Evolutionary conservation across 2,888 invertebrate genomes (phyloP).

Genomic region (Prenolepis imparis): DNA sequence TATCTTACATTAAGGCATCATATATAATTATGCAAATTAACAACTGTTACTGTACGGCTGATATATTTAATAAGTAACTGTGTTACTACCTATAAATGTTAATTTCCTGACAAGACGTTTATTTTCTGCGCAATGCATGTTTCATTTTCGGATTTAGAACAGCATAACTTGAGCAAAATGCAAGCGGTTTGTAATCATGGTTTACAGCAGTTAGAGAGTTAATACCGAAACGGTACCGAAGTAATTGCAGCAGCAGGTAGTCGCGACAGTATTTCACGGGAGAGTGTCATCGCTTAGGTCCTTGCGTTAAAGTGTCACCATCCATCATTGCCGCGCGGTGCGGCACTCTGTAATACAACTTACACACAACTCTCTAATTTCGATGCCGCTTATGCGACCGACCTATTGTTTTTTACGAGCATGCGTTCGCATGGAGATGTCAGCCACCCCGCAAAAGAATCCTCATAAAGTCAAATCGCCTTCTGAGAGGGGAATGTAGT

Average conservation of each 20-base stretch:
- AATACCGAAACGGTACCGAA: constrained; percentile 43
- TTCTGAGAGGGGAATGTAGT: neutral
- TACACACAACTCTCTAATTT: constrained; percentile 29
- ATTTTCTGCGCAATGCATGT: neutral
- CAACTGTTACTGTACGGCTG: neutral
- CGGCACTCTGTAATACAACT: constrained; percentile 40
- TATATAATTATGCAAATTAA: neutral
- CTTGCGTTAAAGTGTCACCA: constrained; percentile 38
- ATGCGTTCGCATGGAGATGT: constrained; percentile 7
- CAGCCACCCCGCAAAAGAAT: constrained; percentile 38
- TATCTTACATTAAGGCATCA: neutral
- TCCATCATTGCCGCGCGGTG: constrained; percentile 14
- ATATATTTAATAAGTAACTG: neutral
- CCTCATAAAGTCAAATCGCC: constrained; percentile 54
- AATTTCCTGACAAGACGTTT: neutral
- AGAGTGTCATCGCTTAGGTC: constrained; percentile 11
- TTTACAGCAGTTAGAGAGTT: constrained; percentile 24
- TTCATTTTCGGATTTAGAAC: neutral
- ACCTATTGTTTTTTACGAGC: constrained; percentile 39
- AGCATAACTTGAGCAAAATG: neutral
- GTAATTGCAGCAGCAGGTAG: constrained; percentile 13
- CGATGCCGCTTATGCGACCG: constrained; percentile 31
- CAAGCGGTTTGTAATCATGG: constrained; percentile 1
- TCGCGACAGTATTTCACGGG: constrained; percentile 24
- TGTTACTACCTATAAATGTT: neutral